Evolutionary conservation across 2,113 vertebrate species (phyloP), one percentile per base, ranked within the genome.

Genomic region (Globicephala melas): DNA sequence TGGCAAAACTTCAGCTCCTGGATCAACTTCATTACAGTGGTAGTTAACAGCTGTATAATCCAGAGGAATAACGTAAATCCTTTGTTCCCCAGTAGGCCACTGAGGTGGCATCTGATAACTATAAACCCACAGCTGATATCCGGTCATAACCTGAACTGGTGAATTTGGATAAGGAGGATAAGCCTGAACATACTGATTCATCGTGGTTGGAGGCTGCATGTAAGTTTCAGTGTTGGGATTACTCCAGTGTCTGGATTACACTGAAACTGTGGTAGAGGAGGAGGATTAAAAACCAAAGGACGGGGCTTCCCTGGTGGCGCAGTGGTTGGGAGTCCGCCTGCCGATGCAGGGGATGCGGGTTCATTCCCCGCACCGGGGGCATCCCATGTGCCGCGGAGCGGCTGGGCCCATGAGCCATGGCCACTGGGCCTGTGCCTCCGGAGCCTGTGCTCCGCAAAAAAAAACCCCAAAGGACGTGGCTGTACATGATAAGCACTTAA

Each of bases 91-190:
- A 96, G 97, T 62, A 97, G 98, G 13, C 98, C 98, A 99, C 0
- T 98, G 99, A 10, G 98, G 98, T 95, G 98, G 97, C 94, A 98
- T 97, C 99, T 99, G 99, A 91, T 99, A 99, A 94, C 98, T 97
- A 88, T 99, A 99, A 41, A 99, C 47, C 4, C 99, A 98, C 96
- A 99, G 98, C n/a, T 99, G 92, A 84, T 99, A 99, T 58, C 99
- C 99, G 53, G 99, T 99, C 98, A 99, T 98, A 92, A 99, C 99
- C 58, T 99, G 99, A 81, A 99, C 97, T 95, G 99, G 97, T 97
- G 98, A 98, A 85, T 97, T 99, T 86, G 97, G 98, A 63, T 99
- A 99, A 2, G 99, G 80, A 96, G 97, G 97, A 70, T 99, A 99
- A 0, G 99, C 97, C 99, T 99, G 96, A 36, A 98, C 98, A 97